Conservation (phyloP, 2,797 vertebrate species). For the Enteromius trimaculatus region DNA sequence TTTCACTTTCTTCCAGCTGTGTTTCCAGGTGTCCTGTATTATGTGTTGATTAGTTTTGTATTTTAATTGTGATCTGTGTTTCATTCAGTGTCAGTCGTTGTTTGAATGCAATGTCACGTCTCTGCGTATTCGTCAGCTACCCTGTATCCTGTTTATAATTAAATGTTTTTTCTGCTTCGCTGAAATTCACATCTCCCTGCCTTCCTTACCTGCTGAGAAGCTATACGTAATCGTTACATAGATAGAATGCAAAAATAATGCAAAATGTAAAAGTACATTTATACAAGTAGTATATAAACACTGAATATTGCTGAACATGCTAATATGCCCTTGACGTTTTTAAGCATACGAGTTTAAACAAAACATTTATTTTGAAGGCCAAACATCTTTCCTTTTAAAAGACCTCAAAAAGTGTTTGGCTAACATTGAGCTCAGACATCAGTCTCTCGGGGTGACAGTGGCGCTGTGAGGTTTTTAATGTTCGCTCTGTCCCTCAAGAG, state of each 20-base stretch:
- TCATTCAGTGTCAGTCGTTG: too few species aligned
- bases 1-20: too few species aligned
- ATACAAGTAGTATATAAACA: not conserved
- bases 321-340: conserved; percentile 4
- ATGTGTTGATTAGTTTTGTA: too few species aligned
- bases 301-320: not conserved
- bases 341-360: not conserved
- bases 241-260: not conserved
- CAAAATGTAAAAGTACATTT: not conserved
- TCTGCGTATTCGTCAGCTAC: too few species aligned
- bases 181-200: too few species aligned
- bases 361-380: conserved; percentile 14
- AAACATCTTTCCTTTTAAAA: conserved; percentile 14
- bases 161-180: too few species aligned
- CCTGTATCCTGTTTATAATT: too few species aligned
- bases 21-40: too few species aligned
- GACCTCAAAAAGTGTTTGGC: conserved; percentile 26
- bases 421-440: conserved; percentile 34
- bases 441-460: conserved; percentile 67
- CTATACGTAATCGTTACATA: too few species aligned
- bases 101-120: too few species aligned
- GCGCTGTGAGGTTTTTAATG: conserved; percentile 70
- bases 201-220: too few species aligned
- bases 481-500: conserved; percentile 66
- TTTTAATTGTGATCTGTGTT: too few species aligned